Evolutionary conservation across 2,113 vertebrate genomes (phyloP).

Genomic region (Spermophilus dauricus): DNA sequence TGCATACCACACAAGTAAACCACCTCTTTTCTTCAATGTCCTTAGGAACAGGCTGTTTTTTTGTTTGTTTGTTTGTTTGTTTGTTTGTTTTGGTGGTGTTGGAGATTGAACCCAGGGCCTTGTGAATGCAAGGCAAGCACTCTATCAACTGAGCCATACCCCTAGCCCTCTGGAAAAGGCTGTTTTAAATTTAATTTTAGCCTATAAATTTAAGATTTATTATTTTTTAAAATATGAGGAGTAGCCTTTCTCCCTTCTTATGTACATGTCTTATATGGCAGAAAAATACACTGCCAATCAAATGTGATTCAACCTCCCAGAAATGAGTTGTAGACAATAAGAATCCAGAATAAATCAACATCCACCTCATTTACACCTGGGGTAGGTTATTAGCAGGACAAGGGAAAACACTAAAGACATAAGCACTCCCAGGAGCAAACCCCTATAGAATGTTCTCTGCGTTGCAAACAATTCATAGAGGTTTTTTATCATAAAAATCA

Average conservation of each 20-base stretch:
- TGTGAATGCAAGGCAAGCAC: no score
- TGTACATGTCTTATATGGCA: neutral
- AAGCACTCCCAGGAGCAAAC: neutral
- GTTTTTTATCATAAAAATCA: slow-evolving; percentile 45
- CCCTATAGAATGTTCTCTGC: neutral
- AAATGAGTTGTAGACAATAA: neutral
- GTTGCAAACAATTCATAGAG: slow-evolving; percentile 9
- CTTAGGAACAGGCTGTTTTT: neutral
- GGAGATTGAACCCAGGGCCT: no score
- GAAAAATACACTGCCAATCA: neutral
- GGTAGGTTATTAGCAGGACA: neutral
- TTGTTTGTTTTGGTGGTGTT: no score
- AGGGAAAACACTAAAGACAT: neutral
- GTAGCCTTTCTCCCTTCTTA: neutral
- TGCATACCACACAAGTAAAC: neutral
- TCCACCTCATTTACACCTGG: neutral
- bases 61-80: no score
- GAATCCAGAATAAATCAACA: slow-evolving; percentile 3
- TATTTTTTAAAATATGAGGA: neutral
- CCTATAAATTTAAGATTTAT: neutral
- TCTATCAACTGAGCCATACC: no score
- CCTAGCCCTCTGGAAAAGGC: neutral
- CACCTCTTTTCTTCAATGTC: neutral
- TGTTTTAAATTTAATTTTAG: slow-evolving; percentile 24
- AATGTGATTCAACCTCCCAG: neutral